Conservation (phyloP, 2,797 vertebrate species). For the Aulostomus chinensis region DNA sequence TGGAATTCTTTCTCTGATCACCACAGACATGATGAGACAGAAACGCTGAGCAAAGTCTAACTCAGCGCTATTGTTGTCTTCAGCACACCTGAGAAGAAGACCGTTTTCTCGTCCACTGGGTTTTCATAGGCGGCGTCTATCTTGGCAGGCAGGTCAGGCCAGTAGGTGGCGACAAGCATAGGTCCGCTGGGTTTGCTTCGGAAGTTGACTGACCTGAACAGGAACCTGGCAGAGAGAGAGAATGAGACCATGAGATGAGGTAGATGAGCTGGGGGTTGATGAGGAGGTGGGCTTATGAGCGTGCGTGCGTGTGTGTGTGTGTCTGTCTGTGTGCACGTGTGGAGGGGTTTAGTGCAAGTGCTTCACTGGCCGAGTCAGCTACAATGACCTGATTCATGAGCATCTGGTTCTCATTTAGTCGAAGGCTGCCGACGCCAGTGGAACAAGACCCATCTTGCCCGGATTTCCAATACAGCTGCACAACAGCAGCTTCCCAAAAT, state of each 20-base stretch:
- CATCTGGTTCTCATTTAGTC: slow-evolving; percentile 84
- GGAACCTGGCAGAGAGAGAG: slow-evolving; percentile 84
- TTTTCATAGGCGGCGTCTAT: slow-evolving; percentile 96
- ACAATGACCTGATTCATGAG: slow-evolving; percentile 87
- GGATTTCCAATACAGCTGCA: slow-evolving; percentile 76
- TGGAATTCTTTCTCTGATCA: slow-evolving; percentile 26
- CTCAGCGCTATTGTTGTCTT: slow-evolving; percentile 3
- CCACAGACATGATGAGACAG: neutral
- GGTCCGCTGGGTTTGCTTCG: slow-evolving; percentile 89
- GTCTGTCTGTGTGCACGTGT: neutral
- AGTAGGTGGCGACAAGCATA: slow-evolving; percentile 93
- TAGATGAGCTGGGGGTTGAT: slow-evolving; percentile 30
- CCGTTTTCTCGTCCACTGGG: slow-evolving; percentile 90
- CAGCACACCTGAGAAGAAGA: slow-evolving; percentile 93
- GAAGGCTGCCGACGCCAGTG: slow-evolving; percentile 73
- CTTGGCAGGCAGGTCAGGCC: slow-evolving; percentile 91
- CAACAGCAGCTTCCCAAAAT: slow-evolving; percentile 72
- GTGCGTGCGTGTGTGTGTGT: neutral
- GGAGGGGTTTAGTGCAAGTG: slow-evolving; percentile 54
- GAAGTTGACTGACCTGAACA: slow-evolving; percentile 91
- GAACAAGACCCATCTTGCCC: slow-evolving; percentile 72
- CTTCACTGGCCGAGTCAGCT: slow-evolving; percentile 67
- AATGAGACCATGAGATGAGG: neutral
- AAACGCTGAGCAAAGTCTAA: neutral
- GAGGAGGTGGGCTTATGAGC: slow-evolving; percentile 15